Conservation (phyloP, 2,888 invertebrate genomes). For the Anoplius nigerrimus region DNA sequence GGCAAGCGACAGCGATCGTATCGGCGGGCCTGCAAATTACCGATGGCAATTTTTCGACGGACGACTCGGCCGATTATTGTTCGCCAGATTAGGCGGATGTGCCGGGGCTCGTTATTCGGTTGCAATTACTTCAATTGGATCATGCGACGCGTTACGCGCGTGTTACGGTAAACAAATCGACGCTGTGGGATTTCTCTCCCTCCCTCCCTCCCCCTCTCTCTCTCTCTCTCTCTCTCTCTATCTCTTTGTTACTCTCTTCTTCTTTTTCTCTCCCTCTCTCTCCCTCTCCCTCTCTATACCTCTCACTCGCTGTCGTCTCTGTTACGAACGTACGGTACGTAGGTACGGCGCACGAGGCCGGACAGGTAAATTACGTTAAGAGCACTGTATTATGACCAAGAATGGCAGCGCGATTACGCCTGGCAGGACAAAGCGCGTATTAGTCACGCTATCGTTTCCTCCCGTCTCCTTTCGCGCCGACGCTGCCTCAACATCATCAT, state of each 20-base stretch:
- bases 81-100: not conserved
- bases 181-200: not conserved
- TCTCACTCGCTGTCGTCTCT: not conserved
- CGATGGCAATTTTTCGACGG: too few species aligned
- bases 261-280: too few species aligned
- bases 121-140: slow-evolving; percentile 3
- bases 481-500: slow-evolving; percentile 8
- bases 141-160: slow-evolving; percentile 4
- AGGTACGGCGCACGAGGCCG: slow-evolving; percentile 4
- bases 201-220: too few species aligned
- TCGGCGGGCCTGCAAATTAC: too few species aligned
- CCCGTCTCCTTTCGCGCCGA: slow-evolving; percentile 8
- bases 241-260: too few species aligned
- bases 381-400: slow-evolving; percentile 27
- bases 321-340: not conserved
- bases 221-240: too few species aligned
- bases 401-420: slow-evolving; percentile 35
- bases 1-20: too few species aligned
- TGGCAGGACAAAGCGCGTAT: slow-evolving; percentile 27
- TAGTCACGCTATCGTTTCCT: slow-evolving; percentile 32
- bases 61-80: too few species aligned
- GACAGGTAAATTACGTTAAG: slow-evolving; percentile 18
- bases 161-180: not conserved
- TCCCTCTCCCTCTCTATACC: too few species aligned
- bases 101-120: too few species aligned